Conservation (phyloP, 2,113 vertebrate genomes). For the Chiloscyllium plagiosum region DNA sequence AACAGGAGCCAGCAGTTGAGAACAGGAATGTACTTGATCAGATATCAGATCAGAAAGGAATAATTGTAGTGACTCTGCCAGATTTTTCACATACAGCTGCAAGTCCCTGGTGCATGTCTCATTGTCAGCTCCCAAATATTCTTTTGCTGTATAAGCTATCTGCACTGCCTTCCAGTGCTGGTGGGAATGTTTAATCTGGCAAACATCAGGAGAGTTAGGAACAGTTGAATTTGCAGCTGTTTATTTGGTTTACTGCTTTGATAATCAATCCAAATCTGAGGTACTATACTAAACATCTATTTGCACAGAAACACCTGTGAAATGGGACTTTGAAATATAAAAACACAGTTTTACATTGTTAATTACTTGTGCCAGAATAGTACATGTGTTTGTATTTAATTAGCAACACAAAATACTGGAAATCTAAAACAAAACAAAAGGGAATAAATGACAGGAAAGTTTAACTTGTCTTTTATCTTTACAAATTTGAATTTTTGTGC, state of each 20-base stretch:
- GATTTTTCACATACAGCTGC: neutral
- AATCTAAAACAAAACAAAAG: neutral
- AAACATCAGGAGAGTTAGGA: neutral
- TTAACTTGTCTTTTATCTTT: neutral
- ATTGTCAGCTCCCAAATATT: neutral
- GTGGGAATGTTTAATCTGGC: constrained; percentile 19
- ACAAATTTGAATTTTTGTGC: neutral
- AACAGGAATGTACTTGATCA: neutral
- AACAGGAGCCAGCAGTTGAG: neutral
- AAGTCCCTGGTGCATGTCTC: neutral
- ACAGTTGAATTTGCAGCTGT: constrained; percentile 11
- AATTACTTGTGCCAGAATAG: neutral
- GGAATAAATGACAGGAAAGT: neutral
- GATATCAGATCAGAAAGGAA: neutral
- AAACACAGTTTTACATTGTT: neutral
- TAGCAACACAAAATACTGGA: neutral
- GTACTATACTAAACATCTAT: neutral
- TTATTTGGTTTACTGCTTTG: neutral
- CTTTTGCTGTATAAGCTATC: neutral
- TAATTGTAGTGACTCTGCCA: neutral
- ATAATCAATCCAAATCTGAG: neutral
- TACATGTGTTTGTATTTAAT: neutral
- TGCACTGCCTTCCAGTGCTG: neutral
- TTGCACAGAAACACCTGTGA: constrained; percentile 16
- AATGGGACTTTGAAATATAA: neutral